phyloP scores from a whole-genome alignment of 2,888 invertebrate species.

The Coenonympha arcania region DNA sequence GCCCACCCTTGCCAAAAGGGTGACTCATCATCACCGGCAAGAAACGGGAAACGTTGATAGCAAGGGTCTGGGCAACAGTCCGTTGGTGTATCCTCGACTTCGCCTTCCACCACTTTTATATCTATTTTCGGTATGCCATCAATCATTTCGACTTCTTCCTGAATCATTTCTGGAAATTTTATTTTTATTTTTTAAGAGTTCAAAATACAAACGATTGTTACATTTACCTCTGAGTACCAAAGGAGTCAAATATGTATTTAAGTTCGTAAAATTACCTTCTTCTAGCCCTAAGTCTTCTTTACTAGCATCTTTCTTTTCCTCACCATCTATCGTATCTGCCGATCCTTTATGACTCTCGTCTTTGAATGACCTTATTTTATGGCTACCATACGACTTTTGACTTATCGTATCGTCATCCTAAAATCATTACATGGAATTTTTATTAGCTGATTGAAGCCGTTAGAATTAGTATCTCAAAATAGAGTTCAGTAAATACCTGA shows the following conservation, averaged over 20 bases:
- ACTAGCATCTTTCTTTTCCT: slow-evolving; percentile 90
- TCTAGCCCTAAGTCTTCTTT: slow-evolving; percentile 91
- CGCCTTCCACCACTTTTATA: slow-evolving; percentile 83
- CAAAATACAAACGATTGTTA: neutral
- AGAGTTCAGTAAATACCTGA: slow-evolving; percentile 49
- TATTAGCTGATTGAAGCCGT: neutral
- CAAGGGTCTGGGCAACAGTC: slow-evolving; percentile 95
- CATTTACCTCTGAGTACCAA: neutral
- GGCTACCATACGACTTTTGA: slow-evolving; percentile 93
- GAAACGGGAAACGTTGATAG: slow-evolving; percentile 88
- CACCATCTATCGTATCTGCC: slow-evolving; percentile 87
- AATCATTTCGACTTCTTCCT: slow-evolving; percentile 78
- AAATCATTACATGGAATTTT: slow-evolving; percentile 22
- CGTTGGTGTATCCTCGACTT: slow-evolving; percentile 90
- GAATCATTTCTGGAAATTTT: slow-evolving; percentile 53
- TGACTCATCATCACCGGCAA: slow-evolving; percentile 92
- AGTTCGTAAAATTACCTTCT: slow-evolving; percentile 72
- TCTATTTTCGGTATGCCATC: slow-evolving; percentile 80
- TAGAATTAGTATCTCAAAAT: too few species aligned
- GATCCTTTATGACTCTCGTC: slow-evolving; percentile 94
- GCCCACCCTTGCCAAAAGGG: slow-evolving; percentile 97
- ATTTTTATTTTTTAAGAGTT: neutral
- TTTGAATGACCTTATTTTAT: slow-evolving; percentile 90
- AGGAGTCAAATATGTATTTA: neutral
- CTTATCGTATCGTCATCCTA: slow-evolving; percentile 86